phyloP scores from a whole-genome alignment of 2,888 invertebrate genomes.

The Sclerodermus sp. region DNA sequence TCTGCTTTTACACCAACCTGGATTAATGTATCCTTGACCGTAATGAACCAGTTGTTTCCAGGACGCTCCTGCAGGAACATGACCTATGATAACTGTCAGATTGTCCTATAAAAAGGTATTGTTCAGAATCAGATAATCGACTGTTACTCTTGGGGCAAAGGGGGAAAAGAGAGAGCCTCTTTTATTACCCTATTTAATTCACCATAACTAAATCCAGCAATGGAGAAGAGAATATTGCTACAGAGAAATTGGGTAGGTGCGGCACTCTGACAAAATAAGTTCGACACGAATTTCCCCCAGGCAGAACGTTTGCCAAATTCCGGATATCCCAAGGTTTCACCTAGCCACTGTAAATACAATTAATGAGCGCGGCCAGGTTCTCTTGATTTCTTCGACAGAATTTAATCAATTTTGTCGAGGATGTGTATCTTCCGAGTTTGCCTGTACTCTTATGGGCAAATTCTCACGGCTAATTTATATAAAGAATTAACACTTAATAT shows the following conservation, averaged over 20 bases:
- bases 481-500: background rate
- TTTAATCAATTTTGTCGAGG: too few species aligned
- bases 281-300: constrained; percentile 50
- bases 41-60: constrained; percentile 52
- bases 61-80: constrained; percentile 51
- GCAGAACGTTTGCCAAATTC: constrained; percentile 45
- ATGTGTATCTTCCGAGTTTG: too few species aligned
- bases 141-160: too few species aligned
- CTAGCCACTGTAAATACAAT: constrained; percentile 42
- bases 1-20: constrained; percentile 42
- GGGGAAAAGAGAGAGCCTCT: too few species aligned
- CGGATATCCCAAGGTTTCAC: constrained; percentile 52
- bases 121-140: too few species aligned
- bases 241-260: constrained; percentile 45
- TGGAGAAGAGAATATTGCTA: constrained; percentile 41
- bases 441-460: too few species aligned
- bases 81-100: constrained; percentile 45
- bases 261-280: constrained; percentile 41
- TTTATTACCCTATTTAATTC: constrained; percentile 34
- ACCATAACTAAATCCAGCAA: constrained; percentile 40
- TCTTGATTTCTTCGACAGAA: too few species aligned
- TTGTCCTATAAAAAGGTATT: constrained; percentile 31
- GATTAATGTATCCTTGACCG: constrained; percentile 49
- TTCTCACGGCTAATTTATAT: constrained; percentile 3
- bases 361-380: too few species aligned